Conservation (phyloP, 92 coral and sea anemone genomes). For the Parazoanthus darwini region DNA sequence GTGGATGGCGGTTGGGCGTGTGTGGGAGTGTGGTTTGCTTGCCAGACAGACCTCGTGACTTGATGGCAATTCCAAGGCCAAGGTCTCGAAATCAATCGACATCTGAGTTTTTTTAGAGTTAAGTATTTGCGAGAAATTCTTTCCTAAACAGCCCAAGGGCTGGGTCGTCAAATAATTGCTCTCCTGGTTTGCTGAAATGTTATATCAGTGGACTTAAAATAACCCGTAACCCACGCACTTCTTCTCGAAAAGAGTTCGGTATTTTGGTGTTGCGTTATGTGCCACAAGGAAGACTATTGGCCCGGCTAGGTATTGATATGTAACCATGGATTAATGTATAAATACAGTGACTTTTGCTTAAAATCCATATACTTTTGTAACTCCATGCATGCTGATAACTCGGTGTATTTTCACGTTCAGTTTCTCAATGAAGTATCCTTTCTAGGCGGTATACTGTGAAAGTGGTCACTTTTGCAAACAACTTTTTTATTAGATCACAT, state of each 20-base stretch:
- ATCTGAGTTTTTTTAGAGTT: no score
- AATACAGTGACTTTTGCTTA: no score
- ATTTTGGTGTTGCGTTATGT: neutral
- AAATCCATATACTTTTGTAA: no score
- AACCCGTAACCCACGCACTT: neutral
- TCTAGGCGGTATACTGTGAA: no score
- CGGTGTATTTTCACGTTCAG: no score
- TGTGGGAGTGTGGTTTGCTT: neutral
- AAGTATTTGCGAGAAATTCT: no score
- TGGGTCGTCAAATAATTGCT: neutral
- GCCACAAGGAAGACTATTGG: neutral
- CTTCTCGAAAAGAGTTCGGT: neutral
- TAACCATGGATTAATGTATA: no score
- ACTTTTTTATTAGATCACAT: no score
- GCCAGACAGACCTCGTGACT: neutral
- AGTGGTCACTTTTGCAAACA: no score
- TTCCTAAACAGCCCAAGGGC: neutral
- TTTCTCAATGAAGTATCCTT: no score
- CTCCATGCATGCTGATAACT: no score
- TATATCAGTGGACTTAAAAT: neutral
- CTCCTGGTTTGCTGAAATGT: neutral
- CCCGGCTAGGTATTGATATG: no score
- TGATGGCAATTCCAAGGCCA: neutral
- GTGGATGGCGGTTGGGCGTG: neutral
- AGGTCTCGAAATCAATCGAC: neutral